Evolutionary conservation across 2,797 vertebrate genomes (phyloP).

Genomic region (Takifugu rubripes): DNA sequence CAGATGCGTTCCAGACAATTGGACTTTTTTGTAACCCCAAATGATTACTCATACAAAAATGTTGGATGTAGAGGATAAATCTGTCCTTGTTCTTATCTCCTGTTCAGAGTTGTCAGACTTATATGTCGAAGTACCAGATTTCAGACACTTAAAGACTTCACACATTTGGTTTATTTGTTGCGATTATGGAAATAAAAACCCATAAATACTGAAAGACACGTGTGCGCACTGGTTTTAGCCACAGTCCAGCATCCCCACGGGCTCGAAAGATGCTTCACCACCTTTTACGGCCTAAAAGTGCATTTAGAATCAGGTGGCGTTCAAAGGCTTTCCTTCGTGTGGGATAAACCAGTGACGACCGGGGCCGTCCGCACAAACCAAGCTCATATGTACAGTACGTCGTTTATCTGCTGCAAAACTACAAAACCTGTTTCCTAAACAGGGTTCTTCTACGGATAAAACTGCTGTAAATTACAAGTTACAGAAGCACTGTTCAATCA

Average conservation of each 20-base stretch:
- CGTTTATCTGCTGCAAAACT: slow-evolving; percentile 29
- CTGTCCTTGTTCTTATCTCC: not conserved
- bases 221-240: slow-evolving; percentile 30
- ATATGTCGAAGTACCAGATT: too few relatives aligned
- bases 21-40: not conserved
- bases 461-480: slow-evolving; percentile 10
- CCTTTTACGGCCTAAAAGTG: slow-evolving; percentile 48
- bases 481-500: slow-evolving; percentile 44
- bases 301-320: slow-evolving; percentile 39
- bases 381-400: slow-evolving; percentile 31
- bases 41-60: not conserved
- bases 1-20: not conserved
- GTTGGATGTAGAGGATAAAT: not conserved
- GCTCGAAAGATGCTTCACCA: slow-evolving; percentile 17
- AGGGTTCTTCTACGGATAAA: slow-evolving; percentile 39
- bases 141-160: slow-evolving; percentile 42
- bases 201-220: slow-evolving; percentile 59
- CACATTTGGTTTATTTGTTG: slow-evolving; percentile 74
- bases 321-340: slow-evolving; percentile 35
- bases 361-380: slow-evolving; percentile 30
- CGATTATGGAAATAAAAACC: slow-evolving; percentile 50
- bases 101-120: too few relatives aligned
- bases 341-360: slow-evolving; percentile 13
- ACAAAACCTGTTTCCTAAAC: slow-evolving; percentile 48
- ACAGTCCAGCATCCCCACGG: slow-evolving; percentile 20